Base-by-base conservation (phyloP, 1,140 invertebrate genomes). In the Trichonephila clavata region DNA sequence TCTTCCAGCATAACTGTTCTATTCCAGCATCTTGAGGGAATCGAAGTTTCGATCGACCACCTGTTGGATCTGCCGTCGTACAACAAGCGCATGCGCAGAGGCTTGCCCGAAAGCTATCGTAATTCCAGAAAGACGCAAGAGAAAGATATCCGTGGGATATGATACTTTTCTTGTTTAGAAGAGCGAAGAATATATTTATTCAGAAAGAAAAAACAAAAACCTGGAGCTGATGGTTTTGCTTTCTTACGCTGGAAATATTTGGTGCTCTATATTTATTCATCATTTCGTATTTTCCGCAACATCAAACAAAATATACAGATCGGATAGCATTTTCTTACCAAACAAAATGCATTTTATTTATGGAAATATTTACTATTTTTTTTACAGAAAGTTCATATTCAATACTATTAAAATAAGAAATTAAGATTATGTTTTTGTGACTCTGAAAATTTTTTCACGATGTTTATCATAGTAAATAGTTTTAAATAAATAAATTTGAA, bases 41-140 rank as follows among this genome's bases (percentile, higher is more conserved):
- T 89, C 87, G 87, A 89, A 89, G 27, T 71, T 89, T 89, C 87
- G 87, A 89, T 89, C 87, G 87, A 16, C 63, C 87, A 89, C 87
- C 87, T 89, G 87, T 89, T 89, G 87, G 84, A 16, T 24, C 39
- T 27, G 16, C 39, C 61, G 84, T 86, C 59, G 32, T 59, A 18
- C 24, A 60, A 59, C 6, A 24, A 18, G 16, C 84, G 84, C 84
- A 86, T 86, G 84, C 57, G 84, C 84, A 24, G 1, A 7, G 0
- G 59, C 14, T 60, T 60, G 84, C 68, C 68, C 68, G 24, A 32
- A 16, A 32, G 27, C 68, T 71, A 71, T 71, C 68, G n/a, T 71
- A 50, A 16, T 43, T 57, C 20, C 1, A 83, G 50, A 57, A n/a
- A 50, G 43, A 83, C 14, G 43, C 20, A 83, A 39, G 20, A 71